Evolutionary conservation across 37 sponge, comb jelly and placozoan genomes (phyloP), one percentile per base, ranked within the genome.

Genomic region (Aphrocallistes beatrix): DNA sequence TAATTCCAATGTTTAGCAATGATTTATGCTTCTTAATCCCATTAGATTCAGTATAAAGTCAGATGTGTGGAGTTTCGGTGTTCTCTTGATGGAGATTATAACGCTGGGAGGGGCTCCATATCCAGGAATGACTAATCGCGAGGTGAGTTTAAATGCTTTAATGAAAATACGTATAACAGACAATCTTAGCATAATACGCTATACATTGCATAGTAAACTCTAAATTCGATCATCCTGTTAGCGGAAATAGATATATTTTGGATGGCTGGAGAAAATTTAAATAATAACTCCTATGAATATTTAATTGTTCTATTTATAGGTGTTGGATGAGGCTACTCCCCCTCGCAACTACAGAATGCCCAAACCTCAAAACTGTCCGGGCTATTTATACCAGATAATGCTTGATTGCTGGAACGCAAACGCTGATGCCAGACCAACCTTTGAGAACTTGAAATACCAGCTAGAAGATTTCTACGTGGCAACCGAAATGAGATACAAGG

Each of bases 61-160:
- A 19, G 75, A 60, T 60, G 75, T 60, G 10, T 60, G 75, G 75
- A 60, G 75, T 60, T 60, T 60, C 34, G 75, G 75, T 60, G n/a
- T 60, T 28, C 34, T 60, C 8, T 19, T 60, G 3, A 60, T 28
- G 34, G 75, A 60, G 21, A 13, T 60, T 60, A 28, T 60, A 28
- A 60, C 75, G 10, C 75, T 60, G 8, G 75, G 75, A 3, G 75
- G n/a, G 8, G 21, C 8, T 8, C 75, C 75, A 6, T 60, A 60
- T 28, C n/a, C 75, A 60, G 3, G 3, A 19, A 3, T 60, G 3
- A 3, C 8, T 3, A 13, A 60, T 60, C 21, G 28, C 25, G 75
- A 60, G 34, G 75, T 60, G 13, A 47, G 49, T 47, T 47, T 88
- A 92, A 81, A 93, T n/a, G n/a, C n/a, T n/a, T n/a, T n/a, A n/a